Conservation (phyloP, 2,797 vertebrate genomes). For the Holocentrus rufus region DNA sequence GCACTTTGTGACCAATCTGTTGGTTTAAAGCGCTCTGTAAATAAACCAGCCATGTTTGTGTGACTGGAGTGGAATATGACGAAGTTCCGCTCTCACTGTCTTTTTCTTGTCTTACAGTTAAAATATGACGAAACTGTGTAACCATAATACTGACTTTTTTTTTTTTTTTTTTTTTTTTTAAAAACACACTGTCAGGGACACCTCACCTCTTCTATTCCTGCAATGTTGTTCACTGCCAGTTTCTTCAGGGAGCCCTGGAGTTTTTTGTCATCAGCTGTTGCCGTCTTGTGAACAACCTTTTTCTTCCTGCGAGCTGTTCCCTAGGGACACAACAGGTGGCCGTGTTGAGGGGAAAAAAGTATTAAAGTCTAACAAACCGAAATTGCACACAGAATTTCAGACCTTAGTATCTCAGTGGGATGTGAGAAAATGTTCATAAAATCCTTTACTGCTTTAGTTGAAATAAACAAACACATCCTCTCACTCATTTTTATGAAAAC, state of each 20-base stretch:
- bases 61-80: constrained; percentile 13
- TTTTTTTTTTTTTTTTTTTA: neutral
- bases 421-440: neutral
- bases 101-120: constrained; percentile 22
- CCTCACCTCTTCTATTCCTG: constrained; percentile 98
- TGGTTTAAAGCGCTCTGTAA: constrained; percentile 45
- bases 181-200: neutral
- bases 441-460: neutral
- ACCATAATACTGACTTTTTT: constrained; percentile 41
- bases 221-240: constrained; percentile 96
- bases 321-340: too few species aligned
- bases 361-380: too few species aligned
- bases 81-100: neutral
- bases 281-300: constrained; percentile 98
- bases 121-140: constrained; percentile 8
- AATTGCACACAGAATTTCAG: too few species aligned
- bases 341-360: too few species aligned
- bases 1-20: constrained; percentile 5
- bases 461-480: neutral
- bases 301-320: constrained; percentile 97
- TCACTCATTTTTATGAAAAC: neutral
- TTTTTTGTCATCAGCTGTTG: constrained; percentile 97
- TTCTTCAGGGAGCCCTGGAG: constrained; percentile 97
- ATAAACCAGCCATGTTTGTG: constrained; percentile 29
- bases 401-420: neutral